These are phyloP conservation scores for Helicorthomorpha holstii DNA, from an alignment of 1,140 invertebrate species.

Conservation along the genomic window DNA sequence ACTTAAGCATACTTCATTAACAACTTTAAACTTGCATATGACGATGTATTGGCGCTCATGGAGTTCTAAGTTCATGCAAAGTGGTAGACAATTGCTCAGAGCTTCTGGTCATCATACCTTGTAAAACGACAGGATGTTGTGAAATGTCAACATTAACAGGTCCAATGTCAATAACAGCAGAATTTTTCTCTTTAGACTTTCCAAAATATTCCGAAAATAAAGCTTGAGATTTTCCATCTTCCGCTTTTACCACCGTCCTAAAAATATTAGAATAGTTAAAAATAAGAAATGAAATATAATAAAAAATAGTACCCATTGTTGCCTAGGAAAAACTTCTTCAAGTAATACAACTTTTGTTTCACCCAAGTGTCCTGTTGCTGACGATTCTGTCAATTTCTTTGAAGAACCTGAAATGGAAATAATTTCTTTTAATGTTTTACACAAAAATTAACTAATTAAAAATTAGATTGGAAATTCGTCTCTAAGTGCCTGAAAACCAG, in stretches of 20 bases:
- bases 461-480: too few species aligned
- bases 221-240: slow-evolving; percentile 77
- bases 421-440: too few species aligned
- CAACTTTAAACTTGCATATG: too few species aligned
- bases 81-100: slow-evolving; percentile 85
- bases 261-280: slow-evolving; percentile 8
- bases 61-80: slow-evolving; percentile 37
- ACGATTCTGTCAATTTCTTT: slow-evolving; percentile 52
- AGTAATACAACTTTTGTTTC: slow-evolving; percentile 79
- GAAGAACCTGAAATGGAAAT: slow-evolving; percentile 8
- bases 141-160: slow-evolving; percentile 85
- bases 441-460: too few species aligned
- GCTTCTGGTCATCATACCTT: slow-evolving; percentile 91
- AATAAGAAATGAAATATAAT: too few species aligned
- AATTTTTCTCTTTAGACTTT: slow-evolving; percentile 65
- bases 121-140: slow-evolving; percentile 86
- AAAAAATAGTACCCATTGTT: slow-evolving; percentile 4
- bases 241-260: slow-evolving; percentile 83
- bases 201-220: slow-evolving; percentile 67
- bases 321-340: slow-evolving; percentile 67
- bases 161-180: slow-evolving; percentile 68
- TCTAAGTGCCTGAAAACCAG: too few species aligned
- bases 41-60: slow-evolving; percentile 14
- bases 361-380: slow-evolving; percentile 74
- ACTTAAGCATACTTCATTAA: too few species aligned